phyloP scores from a whole-genome alignment of 2,888 invertebrate species.

The Glyphotaelius pellucidus region DNA sequence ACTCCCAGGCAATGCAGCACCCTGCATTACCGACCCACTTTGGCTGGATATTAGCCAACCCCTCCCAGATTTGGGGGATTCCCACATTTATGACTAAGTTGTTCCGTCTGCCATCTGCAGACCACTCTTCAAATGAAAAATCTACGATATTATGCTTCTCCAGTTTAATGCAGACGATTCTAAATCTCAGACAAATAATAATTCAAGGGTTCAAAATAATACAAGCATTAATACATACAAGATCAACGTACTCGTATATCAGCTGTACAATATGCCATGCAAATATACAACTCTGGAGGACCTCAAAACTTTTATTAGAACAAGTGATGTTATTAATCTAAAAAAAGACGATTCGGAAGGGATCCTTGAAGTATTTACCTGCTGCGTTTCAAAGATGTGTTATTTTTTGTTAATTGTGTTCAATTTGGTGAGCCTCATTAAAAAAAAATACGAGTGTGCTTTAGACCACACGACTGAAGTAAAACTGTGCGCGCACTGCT shows the following conservation, averaged over 20 bases:
- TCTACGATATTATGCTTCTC: background rate
- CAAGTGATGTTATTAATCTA: no score
- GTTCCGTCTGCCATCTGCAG: constrained; percentile 38
- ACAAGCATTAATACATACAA: background rate
- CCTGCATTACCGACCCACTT: constrained; percentile 41
- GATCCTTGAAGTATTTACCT: no score
- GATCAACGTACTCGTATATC: background rate
- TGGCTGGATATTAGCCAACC: constrained; percentile 33
- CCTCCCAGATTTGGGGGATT: constrained; percentile 17
- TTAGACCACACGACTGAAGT: no score
- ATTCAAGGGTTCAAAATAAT: background rate
- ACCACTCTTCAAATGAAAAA: constrained; percentile 33
- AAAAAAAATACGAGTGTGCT: no score
- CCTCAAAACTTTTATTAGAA: no score
- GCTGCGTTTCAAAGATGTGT: no score
- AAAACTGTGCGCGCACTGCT: no score
- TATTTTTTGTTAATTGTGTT: no score
- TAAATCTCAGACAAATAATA: background rate
- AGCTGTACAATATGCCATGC: no score
- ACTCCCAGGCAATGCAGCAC: constrained; percentile 30
- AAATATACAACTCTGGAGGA: no score
- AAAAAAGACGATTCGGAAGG: no score
- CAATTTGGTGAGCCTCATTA: no score
- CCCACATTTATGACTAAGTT: constrained; percentile 50
- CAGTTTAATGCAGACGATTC: background rate